phyloP scores from a whole-genome alignment of 92 coral and sea anemone genomes.

The Diadumene lineata region DNA sequence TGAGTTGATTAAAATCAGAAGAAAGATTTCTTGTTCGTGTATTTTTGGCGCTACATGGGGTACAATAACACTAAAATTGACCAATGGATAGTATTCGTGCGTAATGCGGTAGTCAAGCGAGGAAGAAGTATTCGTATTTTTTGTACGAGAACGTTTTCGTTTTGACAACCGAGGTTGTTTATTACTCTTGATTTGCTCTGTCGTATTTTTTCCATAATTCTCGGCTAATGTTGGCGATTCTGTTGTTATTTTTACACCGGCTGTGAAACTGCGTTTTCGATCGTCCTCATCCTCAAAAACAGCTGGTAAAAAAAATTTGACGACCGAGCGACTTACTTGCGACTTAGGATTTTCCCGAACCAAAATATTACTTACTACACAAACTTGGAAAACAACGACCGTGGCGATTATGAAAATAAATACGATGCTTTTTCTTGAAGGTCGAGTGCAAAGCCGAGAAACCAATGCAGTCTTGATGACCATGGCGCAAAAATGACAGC shows the following conservation, averaged over 20 bases:
- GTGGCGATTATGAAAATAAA: slow-evolving; percentile 1
- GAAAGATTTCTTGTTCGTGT: slow-evolving; percentile 15
- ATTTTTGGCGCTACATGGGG: slow-evolving; percentile 32
- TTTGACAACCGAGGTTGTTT: not conserved
- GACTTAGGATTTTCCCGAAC: not conserved
- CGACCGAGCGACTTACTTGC: not conserved
- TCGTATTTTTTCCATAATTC: not conserved
- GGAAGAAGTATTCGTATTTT: not conserved
- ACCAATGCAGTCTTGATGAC: too few relatives aligned
- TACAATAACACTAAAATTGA: slow-evolving; percentile 27
- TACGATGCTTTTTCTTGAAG: slow-evolving; percentile 1
- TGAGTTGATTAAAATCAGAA: slow-evolving; percentile 50
- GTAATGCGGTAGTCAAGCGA: slow-evolving; percentile 30
- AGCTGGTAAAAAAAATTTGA: slow-evolving; percentile 9
- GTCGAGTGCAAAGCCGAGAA: too few relatives aligned
- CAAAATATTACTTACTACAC: slow-evolving; percentile 16
- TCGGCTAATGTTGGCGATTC: not conserved
- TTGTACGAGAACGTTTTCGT: not conserved
- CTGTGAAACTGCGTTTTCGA: not conserved
- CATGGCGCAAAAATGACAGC: too few relatives aligned
- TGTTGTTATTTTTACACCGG: not conserved
- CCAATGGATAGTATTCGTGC: slow-evolving; percentile 30
- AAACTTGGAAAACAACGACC: slow-evolving; percentile 29
- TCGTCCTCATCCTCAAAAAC: not conserved
- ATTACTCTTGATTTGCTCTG: not conserved